Conservation (phyloP, 1,140 invertebrate species). For the Drosophila mojavensis region DNA sequence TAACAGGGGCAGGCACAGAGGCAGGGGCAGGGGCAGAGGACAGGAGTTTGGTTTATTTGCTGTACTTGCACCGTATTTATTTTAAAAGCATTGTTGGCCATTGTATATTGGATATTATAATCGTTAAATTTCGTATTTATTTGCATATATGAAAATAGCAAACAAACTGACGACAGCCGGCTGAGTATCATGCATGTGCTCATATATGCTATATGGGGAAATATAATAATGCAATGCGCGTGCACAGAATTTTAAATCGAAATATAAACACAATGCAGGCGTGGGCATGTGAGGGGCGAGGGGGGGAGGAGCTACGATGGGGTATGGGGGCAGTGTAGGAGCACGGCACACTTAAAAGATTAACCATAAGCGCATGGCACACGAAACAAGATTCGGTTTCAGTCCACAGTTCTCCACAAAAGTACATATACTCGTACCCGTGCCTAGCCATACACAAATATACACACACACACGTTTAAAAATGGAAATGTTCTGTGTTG, state of each 20-base stretch:
- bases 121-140: constrained; percentile 64
- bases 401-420: constrained; percentile 22
- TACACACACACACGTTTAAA: constrained; percentile 23
- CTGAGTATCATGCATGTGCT: constrained; percentile 19
- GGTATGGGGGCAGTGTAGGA: constrained; percentile 11
- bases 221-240: constrained; percentile 74
- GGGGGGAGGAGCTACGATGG: not conserved
- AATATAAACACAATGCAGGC: constrained; percentile 58
- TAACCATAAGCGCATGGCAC: constrained; percentile 57
- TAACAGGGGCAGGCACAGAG: not conserved
- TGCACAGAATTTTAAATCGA: constrained; percentile 76
- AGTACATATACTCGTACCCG: not conserved
- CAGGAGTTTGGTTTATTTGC: constrained; percentile 8
- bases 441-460: constrained; percentile 5
- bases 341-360: constrained; percentile 74
- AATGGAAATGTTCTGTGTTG: constrained; percentile 57
- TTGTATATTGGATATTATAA: constrained; percentile 31
- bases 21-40: not conserved
- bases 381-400: constrained; percentile 50
- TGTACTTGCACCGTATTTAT: constrained; percentile 57
- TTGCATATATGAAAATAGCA: constrained; percentile 72
- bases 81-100: constrained; percentile 44
- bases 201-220: constrained; percentile 46
- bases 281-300: not conserved
- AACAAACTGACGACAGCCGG: constrained; percentile 44